phyloP scores from a whole-genome alignment of 2,113 vertebrate genomes.

The Paraplagusia blochii region DNA sequence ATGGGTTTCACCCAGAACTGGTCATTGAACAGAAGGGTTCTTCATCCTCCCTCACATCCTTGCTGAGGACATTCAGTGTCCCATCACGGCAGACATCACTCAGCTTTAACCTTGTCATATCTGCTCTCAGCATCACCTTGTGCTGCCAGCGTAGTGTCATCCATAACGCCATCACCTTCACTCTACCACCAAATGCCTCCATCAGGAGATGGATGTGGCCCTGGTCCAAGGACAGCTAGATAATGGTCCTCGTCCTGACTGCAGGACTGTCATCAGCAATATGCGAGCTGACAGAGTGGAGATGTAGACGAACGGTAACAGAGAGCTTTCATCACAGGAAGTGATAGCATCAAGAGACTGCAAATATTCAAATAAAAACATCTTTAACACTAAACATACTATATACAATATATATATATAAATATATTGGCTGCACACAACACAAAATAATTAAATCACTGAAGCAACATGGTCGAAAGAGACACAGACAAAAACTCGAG shows the following conservation, averaged over 20 bases:
- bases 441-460: too few relatives aligned
- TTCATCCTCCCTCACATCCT: slow-evolving; percentile 3
- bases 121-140: slow-evolving; percentile 65
- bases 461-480: too few relatives aligned
- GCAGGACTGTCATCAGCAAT: slow-evolving; percentile 46
- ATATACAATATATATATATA: too few relatives aligned
- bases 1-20: too few relatives aligned
- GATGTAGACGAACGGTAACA: not conserved
- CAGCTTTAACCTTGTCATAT: slow-evolving; percentile 51
- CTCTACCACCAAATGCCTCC: slow-evolving; percentile 63
- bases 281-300: slow-evolving; percentile 11
- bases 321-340: slow-evolving; percentile 5
- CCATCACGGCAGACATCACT: slow-evolving; percentile 41
- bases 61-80: slow-evolving; percentile 30
- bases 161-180: slow-evolving; percentile 74
- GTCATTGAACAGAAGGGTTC: too few relatives aligned
- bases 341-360: not conserved
- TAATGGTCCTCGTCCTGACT: slow-evolving; percentile 63
- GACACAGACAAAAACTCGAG: too few relatives aligned
- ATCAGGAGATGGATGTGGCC: slow-evolving; percentile 61
- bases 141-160: slow-evolving; percentile 62
- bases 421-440: too few relatives aligned
- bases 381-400: too few relatives aligned
- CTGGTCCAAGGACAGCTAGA: slow-evolving; percentile 67
- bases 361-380: not conserved